These are phyloP conservation scores for Coleophora deauratella DNA, from an alignment of 2,888 invertebrate genomes.

Conservation along the genomic window DNA sequence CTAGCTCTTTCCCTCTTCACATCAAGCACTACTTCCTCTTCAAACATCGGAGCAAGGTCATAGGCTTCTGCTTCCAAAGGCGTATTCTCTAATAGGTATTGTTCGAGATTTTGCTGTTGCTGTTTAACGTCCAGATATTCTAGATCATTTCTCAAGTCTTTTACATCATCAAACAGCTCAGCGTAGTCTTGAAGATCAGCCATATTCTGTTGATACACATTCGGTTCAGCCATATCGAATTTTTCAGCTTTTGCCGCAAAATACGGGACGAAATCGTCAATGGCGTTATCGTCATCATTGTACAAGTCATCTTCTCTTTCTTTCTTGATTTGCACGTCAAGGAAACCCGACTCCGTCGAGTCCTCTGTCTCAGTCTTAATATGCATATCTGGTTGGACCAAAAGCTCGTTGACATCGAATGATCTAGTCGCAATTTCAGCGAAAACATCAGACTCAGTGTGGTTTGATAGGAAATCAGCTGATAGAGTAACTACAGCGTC, in stretches of 20 bases:
- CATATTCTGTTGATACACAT: slow-evolving; percentile 72
- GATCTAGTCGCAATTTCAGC: slow-evolving; percentile 54
- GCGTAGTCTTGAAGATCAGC: slow-evolving; percentile 74
- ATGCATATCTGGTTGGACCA: slow-evolving; percentile 54
- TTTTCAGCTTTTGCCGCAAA: slow-evolving; percentile 50
- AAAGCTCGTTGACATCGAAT: slow-evolving; percentile 63
- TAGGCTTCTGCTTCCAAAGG: slow-evolving; percentile 54
- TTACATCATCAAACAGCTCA: slow-evolving; percentile 50
- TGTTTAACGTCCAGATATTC: slow-evolving; percentile 57
- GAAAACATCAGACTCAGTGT: slow-evolving; percentile 52
- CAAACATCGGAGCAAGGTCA: slow-evolving; percentile 56
- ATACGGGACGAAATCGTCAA: slow-evolving; percentile 58
- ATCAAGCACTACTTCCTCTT: slow-evolving; percentile 49
- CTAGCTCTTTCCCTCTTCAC: slow-evolving; percentile 67
- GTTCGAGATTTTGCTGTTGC: slow-evolving; percentile 52
- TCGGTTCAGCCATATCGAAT: slow-evolving; percentile 43
- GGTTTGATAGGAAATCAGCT: slow-evolving; percentile 47
- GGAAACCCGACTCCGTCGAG: slow-evolving; percentile 19
- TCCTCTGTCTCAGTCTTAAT: slow-evolving; percentile 49
- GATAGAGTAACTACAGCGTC: slow-evolving; percentile 59
- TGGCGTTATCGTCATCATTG: slow-evolving; percentile 64
- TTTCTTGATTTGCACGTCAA: slow-evolving; percentile 46
- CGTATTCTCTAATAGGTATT: slow-evolving; percentile 60
- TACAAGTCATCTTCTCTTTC: slow-evolving; percentile 52
- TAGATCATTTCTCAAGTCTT: slow-evolving; percentile 51